These are phyloP conservation scores for Otocyon megalotis DNA, from an alignment of 2,113 vertebrate species.

Conservation along the genomic window DNA sequence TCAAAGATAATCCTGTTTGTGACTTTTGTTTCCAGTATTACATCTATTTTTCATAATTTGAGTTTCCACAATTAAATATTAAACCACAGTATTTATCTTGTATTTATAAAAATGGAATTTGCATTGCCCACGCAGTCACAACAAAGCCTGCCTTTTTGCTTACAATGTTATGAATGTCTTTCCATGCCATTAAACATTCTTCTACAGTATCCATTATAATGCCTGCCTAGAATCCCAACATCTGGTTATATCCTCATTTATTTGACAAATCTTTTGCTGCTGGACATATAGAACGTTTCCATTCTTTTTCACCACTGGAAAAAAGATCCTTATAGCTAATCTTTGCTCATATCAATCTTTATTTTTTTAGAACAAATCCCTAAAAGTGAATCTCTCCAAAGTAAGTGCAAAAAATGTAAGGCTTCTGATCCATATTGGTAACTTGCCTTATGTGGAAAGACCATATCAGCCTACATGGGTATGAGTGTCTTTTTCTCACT, in stretches of 20 bases:
- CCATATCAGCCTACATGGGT: not conserved
- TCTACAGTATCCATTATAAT: not conserved
- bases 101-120: slow-evolving; percentile 54
- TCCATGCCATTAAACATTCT: not conserved
- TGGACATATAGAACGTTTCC: slow-evolving; percentile 16
- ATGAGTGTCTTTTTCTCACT: not conserved
- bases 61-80: slow-evolving; percentile 27
- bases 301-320: slow-evolving; percentile 9
- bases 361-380: slow-evolving; percentile 51
- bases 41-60: slow-evolving; percentile 31
- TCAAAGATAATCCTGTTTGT: slow-evolving; percentile 30
- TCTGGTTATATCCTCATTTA: slow-evolving; percentile 47
- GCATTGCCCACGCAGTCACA: not conserved
- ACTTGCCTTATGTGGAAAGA: slow-evolving; percentile 21
- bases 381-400: slow-evolving; percentile 39
- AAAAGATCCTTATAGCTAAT: not conserved
- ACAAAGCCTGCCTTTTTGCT: not conserved
- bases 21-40: not conserved
- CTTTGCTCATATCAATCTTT: not conserved
- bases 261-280: slow-evolving; percentile 44
- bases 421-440: not conserved
- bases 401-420: not conserved
- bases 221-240: slow-evolving; percentile 52
- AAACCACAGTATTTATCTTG: slow-evolving; percentile 20
- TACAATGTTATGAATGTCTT: not conserved